Evolutionary conservation across 2,113 vertebrate species (phyloP).

Genomic region (Acrocephalus arundinaceus): DNA sequence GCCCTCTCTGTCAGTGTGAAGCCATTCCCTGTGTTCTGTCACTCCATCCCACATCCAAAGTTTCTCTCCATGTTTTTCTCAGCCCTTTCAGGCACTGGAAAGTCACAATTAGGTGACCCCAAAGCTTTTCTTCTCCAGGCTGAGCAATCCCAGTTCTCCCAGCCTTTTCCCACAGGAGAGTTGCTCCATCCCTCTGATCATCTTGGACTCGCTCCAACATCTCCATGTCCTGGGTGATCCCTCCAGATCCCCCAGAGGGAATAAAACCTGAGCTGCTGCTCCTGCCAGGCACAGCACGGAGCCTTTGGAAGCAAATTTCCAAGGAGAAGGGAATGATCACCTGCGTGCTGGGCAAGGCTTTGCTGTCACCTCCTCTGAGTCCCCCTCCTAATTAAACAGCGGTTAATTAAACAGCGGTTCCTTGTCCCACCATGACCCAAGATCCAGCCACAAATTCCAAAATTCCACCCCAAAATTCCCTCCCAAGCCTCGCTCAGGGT

Average conservation of each 20-base stretch:
- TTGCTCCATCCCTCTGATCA: background rate
- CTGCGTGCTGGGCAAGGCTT: accelerated
- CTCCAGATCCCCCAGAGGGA: background rate
- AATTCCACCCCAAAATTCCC: background rate
- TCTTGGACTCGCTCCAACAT: accelerated
- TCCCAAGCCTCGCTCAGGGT: accelerated
- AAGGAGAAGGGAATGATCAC: background rate
- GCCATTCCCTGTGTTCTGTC: background rate
- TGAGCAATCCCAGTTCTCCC: background rate
- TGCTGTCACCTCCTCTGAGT: background rate
- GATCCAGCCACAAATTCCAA: background rate
- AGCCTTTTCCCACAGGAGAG: background rate
- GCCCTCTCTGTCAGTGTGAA: background rate
- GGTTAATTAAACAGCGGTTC: accelerated
- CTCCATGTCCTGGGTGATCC: background rate
- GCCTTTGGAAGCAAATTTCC: background rate
- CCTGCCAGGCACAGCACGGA: background rate
- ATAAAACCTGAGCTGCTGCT: background rate
- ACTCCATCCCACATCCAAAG: background rate
- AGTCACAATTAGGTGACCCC: accelerated
- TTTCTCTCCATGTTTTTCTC: background rate
- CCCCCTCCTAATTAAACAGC: background rate
- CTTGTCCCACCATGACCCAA: background rate
- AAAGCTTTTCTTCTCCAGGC: background rate
- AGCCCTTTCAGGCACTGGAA: background rate